These are phyloP conservation scores for Notolabrus celidotus DNA, from an alignment of 2,797 vertebrate species.

Conservation along the genomic window DNA sequence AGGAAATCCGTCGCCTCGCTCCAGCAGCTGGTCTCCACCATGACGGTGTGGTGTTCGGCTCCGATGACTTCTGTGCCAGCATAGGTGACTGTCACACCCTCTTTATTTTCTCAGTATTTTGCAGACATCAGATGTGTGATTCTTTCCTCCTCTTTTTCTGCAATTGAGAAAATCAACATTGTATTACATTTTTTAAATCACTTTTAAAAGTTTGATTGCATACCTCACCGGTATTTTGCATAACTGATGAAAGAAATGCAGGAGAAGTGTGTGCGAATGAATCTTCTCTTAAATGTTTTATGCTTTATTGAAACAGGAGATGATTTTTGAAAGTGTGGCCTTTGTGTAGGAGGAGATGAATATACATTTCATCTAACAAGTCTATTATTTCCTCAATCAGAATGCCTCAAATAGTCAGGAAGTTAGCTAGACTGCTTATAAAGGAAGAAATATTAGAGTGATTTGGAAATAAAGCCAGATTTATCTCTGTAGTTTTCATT, in stretches of 20 bases:
- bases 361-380: neutral
- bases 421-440: neutral
- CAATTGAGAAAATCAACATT: neutral
- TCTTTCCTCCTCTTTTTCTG: neutral
- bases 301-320: neutral
- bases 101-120: neutral
- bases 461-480: neutral
- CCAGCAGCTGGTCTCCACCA: slow-evolving; percentile 89
- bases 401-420: neutral
- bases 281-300: neutral
- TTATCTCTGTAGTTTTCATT: neutral
- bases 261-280: neutral
- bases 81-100: slow-evolving; percentile 86
- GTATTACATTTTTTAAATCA: neutral
- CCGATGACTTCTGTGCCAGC: slow-evolving; percentile 99
- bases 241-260: neutral
- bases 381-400: slow-evolving; percentile 1
- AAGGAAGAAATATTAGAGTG: neutral
- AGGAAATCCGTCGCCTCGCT: slow-evolving; percentile 86
- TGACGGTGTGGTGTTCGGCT: slow-evolving; percentile 96
- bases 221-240: neutral
- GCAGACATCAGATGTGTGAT: neutral
- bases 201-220: neutral
- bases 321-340: neutral
- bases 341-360: neutral